These are phyloP conservation scores for Cynopterus brachyotis DNA, from an alignment of 2,113 vertebrate species.

Conservation along the genomic window DNA sequence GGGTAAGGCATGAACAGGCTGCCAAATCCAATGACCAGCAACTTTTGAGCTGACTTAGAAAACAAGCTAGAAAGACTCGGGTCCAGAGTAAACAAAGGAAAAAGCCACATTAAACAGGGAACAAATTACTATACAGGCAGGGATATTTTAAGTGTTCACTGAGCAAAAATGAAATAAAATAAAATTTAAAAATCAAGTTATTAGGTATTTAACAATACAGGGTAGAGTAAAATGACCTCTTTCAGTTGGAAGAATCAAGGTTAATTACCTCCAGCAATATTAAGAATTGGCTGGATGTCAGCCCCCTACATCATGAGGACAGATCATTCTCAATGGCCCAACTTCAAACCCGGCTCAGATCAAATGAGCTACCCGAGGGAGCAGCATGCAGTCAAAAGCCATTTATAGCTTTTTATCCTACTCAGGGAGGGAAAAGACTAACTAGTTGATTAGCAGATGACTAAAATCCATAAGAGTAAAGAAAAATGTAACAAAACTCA, in stretches of 20 bases:
- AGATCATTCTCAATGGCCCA: conserved; percentile 6
- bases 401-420: conserved; percentile 52
- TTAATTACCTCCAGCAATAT: conserved; percentile 41
- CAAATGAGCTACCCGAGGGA: conserved; percentile 49
- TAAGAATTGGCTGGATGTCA: conserved; percentile 34
- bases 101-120: conserved; percentile 82
- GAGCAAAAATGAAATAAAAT: conserved; percentile 40
- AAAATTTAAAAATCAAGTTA: background rate
- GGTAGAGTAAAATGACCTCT: conserved; percentile 20
- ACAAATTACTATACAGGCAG: conserved; percentile 75
- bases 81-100: conserved; percentile 85
- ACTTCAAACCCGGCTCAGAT: conserved; percentile 52
- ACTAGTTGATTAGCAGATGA: conserved; percentile 46
- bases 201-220: conserved; percentile 43
- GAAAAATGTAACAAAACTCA: background rate
- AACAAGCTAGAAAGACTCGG: conserved; percentile 80
- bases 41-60: conserved; percentile 85
- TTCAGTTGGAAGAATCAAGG: conserved; percentile 46
- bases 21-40: conserved; percentile 83
- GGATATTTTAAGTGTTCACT: conserved; percentile 72
- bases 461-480: background rate
- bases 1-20: conserved; percentile 79
- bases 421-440: conserved; percentile 34
- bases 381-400: conserved; percentile 17
- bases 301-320: conserved; percentile 38